A percentile compares a stretch with the other conserved stretches of the same genome.
These are phyloP conservation scores for Astyanax mexicanus DNA, from an alignment of 2,797 vertebrate genomes.

Conservation along the genomic window DNA sequence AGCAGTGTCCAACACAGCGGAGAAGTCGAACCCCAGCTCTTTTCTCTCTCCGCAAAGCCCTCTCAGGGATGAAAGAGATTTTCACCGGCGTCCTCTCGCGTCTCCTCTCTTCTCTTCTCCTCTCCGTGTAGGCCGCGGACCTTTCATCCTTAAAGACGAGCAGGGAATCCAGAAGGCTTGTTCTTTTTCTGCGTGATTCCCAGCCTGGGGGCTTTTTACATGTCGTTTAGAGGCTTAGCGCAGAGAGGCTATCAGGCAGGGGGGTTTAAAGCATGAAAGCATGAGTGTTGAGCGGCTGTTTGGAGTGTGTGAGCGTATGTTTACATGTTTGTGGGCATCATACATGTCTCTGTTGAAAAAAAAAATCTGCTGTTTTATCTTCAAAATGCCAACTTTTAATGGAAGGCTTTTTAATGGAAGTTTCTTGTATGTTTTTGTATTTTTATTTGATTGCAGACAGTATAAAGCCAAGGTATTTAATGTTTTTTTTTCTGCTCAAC, in stretches of 20 bases:
- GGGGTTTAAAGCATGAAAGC: slow-evolving; percentile 19
- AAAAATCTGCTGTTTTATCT: too few species aligned
- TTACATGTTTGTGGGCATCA: not conserved
- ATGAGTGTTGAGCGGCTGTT: not conserved
- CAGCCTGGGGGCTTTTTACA: slow-evolving; percentile 37
- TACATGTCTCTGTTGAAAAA: not conserved
- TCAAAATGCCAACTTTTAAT: too few species aligned
- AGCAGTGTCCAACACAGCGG: slow-evolving; percentile 7
- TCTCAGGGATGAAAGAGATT: slow-evolving; percentile 61
- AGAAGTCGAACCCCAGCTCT: slow-evolving; percentile 44
- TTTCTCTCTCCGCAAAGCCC: slow-evolving; percentile 21
- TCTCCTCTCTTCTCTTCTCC: slow-evolving; percentile 47
- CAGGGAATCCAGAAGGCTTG: slow-evolving; percentile 42
- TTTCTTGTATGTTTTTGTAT: too few species aligned
- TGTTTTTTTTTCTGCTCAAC: too few species aligned
- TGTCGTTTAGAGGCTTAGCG: slow-evolving; percentile 23
- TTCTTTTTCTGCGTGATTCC: slow-evolving; percentile 32
- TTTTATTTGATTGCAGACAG: too few species aligned
- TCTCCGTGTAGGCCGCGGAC: slow-evolving; percentile 34
- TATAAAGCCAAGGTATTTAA: too few species aligned
- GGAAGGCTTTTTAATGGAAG: too few species aligned
- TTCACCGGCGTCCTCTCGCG: slow-evolving; percentile 58
- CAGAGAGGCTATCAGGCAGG: slow-evolving; percentile 17
- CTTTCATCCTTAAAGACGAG: slow-evolving; percentile 60
- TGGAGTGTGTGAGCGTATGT: slow-evolving; percentile 7